Conservation (phyloP, 2,888 invertebrate genomes). For the Ophonus ardosiacus region DNA sequence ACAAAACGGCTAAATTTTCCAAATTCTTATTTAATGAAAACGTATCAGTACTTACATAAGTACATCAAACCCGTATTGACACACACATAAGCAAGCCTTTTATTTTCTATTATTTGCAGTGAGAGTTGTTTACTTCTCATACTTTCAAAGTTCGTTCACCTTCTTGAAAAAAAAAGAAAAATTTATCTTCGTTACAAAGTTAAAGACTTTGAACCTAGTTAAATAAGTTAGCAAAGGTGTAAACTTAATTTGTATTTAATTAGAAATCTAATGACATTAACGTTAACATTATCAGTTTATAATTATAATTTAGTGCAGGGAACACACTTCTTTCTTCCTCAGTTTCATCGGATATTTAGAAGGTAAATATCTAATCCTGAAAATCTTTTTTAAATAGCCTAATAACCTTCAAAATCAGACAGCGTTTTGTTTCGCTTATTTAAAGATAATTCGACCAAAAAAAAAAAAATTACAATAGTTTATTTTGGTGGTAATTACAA, state of each 20-base stretch:
- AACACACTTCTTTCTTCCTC: neutral
- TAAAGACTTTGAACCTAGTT: conserved; percentile 33
- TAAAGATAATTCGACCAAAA: too few relatives aligned
- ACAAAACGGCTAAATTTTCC: too few relatives aligned
- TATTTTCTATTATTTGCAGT: too few relatives aligned
- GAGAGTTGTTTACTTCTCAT: too few relatives aligned
- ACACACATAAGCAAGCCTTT: too few relatives aligned
- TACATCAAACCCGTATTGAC: too few relatives aligned
- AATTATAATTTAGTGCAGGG: conserved; percentile 5
- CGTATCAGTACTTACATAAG: too few relatives aligned
- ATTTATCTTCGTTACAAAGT: neutral
- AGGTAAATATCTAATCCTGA: conserved; percentile 20
- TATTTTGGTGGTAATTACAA: too few relatives aligned
- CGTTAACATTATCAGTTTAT: conserved; percentile 32
- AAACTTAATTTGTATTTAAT: conserved; percentile 40
- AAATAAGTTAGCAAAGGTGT: conserved; percentile 33
- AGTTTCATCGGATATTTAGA: conserved; percentile 2
- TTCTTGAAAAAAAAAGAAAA: neutral
- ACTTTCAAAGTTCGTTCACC: neutral
- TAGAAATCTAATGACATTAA: conserved; percentile 35
- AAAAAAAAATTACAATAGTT: too few relatives aligned
- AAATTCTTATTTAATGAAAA: too few relatives aligned
- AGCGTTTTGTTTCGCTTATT: too few relatives aligned
- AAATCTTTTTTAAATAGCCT: neutral
- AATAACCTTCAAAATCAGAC: too few relatives aligned